A percentile compares a stretch with the other conserved stretches of the same genome.
Conservation (phyloP, 2,113 vertebrate genomes). For the Cyprinus carpio region DNA sequence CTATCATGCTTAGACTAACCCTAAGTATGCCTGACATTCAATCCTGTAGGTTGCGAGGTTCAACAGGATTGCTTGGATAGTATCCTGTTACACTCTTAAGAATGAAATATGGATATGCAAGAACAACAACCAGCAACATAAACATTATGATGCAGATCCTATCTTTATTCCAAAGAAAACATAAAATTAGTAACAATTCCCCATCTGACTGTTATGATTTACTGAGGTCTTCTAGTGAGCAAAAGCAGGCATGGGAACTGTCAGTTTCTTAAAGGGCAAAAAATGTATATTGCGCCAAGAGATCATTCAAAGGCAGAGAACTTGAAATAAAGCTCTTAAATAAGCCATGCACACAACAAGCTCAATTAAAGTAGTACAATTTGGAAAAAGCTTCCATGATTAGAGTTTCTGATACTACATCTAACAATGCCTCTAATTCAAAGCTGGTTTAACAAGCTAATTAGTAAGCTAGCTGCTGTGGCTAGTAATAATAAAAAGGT, state of each 20-base stretch:
- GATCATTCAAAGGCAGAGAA: neutral
- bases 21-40: constrained; percentile 1
- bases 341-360: neutral
- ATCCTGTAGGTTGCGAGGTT: neutral
- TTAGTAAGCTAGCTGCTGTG: too few relatives aligned
- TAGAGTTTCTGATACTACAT: constrained; percentile 11
- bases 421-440: neutral
- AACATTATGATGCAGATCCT: constrained; percentile 21
- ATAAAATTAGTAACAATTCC: neutral
- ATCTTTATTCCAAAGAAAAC: constrained; percentile 21
- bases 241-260: neutral
- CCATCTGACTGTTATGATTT: constrained; percentile 18
- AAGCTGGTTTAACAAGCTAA: neutral
- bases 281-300: neutral
- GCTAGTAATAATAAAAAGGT: neutral
- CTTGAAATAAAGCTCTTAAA: neutral
- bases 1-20: neutral
- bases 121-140: constrained; percentile 22
- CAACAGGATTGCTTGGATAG: constrained; percentile 14
- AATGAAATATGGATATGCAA: constrained; percentile 12
- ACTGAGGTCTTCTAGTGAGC: neutral
- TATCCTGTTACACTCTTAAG: constrained; percentile 11
- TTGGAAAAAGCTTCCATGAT: neutral
- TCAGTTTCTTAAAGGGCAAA: neutral
- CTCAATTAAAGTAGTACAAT: neutral